A percentile compares a stretch with the other conserved stretches of the same genome.
Evolutionary conservation across 2,113 vertebrate species (phyloP).

Genomic region (Burhinus bistriatus): DNA sequence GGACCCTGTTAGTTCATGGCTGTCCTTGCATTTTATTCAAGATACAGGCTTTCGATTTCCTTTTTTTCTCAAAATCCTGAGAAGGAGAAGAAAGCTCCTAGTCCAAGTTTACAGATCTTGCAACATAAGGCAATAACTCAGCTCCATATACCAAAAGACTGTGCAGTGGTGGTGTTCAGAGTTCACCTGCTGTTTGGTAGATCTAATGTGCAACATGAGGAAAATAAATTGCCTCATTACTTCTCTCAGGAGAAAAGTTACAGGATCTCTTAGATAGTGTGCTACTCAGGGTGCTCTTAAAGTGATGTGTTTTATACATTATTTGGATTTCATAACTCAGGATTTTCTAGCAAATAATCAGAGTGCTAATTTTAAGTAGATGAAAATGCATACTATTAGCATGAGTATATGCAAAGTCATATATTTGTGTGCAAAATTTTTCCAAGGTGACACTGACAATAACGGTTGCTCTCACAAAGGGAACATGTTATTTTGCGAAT

Average conservation of each 20-base stretch:
- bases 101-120: not conserved
- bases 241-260: not conserved
- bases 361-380: not conserved
- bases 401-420: not conserved
- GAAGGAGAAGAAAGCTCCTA: not conserved
- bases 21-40: not conserved
- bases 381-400: conserved; percentile 1
- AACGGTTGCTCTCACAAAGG: not conserved
- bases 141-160: not conserved
- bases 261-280: not conserved
- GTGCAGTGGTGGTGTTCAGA: not conserved
- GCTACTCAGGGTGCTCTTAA: not conserved
- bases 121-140: not conserved
- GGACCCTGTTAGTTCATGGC: not conserved
- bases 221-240: conserved; percentile 4
- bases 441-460: not conserved
- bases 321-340: conserved; percentile 7
- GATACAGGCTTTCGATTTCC: not conserved
- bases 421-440: not conserved
- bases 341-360: conserved; percentile 14
- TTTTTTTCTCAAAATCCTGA: not conserved
- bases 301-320: not conserved
- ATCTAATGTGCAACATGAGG: not conserved
- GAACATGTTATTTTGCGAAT: not conserved
- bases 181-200: conserved; percentile 2